phyloP scores from a whole-genome alignment of 2,113 vertebrate genomes.

The Condylura cristata region DNA sequence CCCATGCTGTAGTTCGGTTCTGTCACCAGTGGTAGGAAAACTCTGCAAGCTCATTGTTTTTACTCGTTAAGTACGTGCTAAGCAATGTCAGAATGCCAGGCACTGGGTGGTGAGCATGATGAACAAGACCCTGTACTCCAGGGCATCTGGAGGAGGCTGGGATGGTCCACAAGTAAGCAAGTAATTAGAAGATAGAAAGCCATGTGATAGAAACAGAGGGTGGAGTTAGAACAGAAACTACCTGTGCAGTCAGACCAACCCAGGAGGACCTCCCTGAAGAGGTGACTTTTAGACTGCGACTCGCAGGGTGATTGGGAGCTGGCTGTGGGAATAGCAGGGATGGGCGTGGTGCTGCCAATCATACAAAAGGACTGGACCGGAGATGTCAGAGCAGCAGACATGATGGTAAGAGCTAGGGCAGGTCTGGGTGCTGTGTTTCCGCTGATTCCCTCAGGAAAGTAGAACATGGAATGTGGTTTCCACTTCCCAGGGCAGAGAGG shows the following conservation, averaged over 20 bases:
- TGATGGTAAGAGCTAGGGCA: neutral
- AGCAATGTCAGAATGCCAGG: neutral
- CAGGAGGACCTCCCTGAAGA: neutral
- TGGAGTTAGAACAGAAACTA: neutral
- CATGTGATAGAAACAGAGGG: neutral
- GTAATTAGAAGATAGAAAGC: neutral
- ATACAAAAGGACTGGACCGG: too few species aligned
- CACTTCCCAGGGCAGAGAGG: neutral
- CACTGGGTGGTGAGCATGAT: neutral
- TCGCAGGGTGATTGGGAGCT: neutral
- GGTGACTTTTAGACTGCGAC: neutral
- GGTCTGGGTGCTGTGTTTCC: too few species aligned
- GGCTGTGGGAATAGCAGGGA: neutral
- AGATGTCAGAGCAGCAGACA: neutral
- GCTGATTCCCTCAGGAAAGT: neutral
- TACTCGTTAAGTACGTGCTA: neutral
- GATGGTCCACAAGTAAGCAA: neutral
- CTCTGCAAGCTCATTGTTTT: neutral
- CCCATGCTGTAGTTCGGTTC: neutral
- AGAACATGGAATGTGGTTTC: neutral
- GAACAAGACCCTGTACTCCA: neutral
- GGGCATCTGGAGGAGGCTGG: neutral
- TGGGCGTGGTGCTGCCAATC: too few species aligned
- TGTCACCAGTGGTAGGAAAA: neutral
- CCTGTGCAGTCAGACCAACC: neutral